phyloP scores from a whole-genome alignment of 2,888 invertebrate species.

The Gasteruption jaculator region DNA sequence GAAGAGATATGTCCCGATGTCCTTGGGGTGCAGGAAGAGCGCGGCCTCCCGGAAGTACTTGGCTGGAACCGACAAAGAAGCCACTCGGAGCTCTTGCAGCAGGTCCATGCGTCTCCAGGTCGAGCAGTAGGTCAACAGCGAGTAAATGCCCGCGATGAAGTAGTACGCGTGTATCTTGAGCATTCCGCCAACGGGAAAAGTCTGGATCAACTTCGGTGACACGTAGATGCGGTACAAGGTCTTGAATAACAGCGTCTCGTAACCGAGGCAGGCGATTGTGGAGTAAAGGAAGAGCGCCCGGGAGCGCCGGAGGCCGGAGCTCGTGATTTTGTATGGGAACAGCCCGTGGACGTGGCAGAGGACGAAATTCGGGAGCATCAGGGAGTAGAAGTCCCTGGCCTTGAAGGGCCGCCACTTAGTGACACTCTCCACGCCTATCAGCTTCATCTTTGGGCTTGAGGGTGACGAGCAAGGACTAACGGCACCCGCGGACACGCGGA shows the following conservation, averaged over 20 bases:
- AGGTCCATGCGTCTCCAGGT: constrained; percentile 23
- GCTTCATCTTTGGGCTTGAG: too few species aligned
- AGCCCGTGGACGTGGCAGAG: constrained; percentile 29
- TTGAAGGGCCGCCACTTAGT: constrained; percentile 23
- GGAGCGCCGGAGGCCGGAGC: constrained; percentile 22
- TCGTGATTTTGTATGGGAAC: constrained; percentile 29
- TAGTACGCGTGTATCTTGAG: constrained; percentile 23
- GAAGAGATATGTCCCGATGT: constrained; percentile 29
- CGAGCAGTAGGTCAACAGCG: constrained; percentile 11
- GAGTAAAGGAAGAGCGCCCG: constrained; percentile 27
- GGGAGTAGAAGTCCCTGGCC: constrained; percentile 24
- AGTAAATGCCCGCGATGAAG: constrained; percentile 16
- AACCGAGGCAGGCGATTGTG: constrained; percentile 11
- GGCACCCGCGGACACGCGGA: too few species aligned
- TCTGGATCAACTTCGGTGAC: constrained; percentile 18
- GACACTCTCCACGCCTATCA: too few species aligned
- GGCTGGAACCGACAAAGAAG: constrained; percentile 26
- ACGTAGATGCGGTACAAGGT: constrained; percentile 20
- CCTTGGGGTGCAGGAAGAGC: constrained; percentile 28
- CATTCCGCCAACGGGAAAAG: constrained; percentile 15
- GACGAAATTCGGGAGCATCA: constrained; percentile 30
- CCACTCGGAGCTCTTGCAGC: constrained; percentile 24
- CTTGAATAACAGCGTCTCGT: constrained; percentile 18
- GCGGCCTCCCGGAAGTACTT: constrained; percentile 25
- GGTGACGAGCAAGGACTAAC: too few species aligned